Conservation (phyloP, 2,113 vertebrate species). For the Girardinichthys multiradiatus region DNA sequence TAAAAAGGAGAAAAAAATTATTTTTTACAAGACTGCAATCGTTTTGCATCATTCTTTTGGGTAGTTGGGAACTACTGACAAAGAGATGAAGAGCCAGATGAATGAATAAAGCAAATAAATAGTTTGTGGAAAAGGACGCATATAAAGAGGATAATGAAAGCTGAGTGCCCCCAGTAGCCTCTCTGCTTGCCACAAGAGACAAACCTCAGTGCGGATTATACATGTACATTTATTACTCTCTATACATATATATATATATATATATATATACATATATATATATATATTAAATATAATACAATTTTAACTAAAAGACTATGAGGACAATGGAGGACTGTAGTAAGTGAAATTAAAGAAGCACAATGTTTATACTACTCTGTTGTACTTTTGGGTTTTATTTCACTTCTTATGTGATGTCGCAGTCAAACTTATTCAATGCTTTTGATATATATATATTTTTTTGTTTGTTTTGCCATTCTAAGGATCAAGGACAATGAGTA, state of each 20-base stretch:
- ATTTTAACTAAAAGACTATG: constrained; percentile 70
- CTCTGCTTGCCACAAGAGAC: constrained; percentile 63
- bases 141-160: constrained; percentile 43
- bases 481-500: constrained; percentile 47
- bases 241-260: constrained; percentile 74
- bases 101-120: constrained; percentile 42
- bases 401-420: constrained; percentile 74
- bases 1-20: background rate
- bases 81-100: constrained; percentile 33
- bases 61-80: constrained; percentile 37
- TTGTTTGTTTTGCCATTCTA: constrained; percentile 45
- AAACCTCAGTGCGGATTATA: constrained; percentile 70
- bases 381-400: constrained; percentile 74
- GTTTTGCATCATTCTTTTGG: constrained; percentile 27
- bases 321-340: constrained; percentile 71
- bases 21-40: constrained; percentile 37
- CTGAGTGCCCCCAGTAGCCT: constrained; percentile 51
- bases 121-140: constrained; percentile 32
- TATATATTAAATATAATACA: constrained; percentile 68
- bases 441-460: constrained; percentile 65
- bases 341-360: constrained; percentile 83
- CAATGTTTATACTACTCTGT: constrained; percentile 83
- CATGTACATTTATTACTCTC: constrained; percentile 80
- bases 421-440: constrained; percentile 68
- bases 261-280: constrained; percentile 69